Conservation (phyloP, 2,888 invertebrate species). For the Incurvaria masculella region DNA sequence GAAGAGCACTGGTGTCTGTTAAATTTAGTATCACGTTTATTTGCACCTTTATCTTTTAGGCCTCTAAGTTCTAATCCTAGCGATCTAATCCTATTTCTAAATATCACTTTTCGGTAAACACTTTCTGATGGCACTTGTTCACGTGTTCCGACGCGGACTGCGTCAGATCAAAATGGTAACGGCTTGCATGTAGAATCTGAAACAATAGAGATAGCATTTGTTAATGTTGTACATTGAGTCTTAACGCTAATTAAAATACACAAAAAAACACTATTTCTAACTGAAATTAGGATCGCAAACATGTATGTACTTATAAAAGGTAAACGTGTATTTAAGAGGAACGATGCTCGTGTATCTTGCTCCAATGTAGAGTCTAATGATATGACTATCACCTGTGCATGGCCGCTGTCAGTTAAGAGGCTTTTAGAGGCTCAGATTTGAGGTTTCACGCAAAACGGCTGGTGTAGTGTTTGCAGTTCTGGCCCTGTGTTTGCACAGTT, state of each 20-base stretch:
- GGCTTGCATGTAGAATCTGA: slow-evolving; percentile 30
- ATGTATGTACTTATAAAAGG: slow-evolving; percentile 1
- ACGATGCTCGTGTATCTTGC: too few species aligned
- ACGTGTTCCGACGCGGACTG: slow-evolving; percentile 39
- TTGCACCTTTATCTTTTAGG: not conserved
- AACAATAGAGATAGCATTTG: slow-evolving; percentile 24
- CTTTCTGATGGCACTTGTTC: slow-evolving; percentile 48
- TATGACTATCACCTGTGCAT: too few species aligned
- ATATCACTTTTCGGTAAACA: slow-evolving; percentile 55
- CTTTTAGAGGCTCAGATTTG: too few species aligned
- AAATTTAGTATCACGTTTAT: not conserved
- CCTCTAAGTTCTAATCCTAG: not conserved
- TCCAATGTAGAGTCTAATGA: too few species aligned
- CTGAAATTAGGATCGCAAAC: not conserved
- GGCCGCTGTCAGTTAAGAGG: too few species aligned
- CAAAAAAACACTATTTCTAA: not conserved
- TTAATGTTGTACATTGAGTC: not conserved
- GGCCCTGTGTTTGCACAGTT: too few species aligned
- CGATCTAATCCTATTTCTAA: slow-evolving; percentile 31
- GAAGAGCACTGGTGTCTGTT: too few species aligned
- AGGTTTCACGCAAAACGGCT: too few species aligned
- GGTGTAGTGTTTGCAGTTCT: too few species aligned
- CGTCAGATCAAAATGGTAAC: slow-evolving; percentile 49
- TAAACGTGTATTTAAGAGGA: too few species aligned
- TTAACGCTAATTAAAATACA: not conserved